Base-by-base conservation (phyloP, 2,888 invertebrate species). In the Hemaris fuciformis region DNA sequence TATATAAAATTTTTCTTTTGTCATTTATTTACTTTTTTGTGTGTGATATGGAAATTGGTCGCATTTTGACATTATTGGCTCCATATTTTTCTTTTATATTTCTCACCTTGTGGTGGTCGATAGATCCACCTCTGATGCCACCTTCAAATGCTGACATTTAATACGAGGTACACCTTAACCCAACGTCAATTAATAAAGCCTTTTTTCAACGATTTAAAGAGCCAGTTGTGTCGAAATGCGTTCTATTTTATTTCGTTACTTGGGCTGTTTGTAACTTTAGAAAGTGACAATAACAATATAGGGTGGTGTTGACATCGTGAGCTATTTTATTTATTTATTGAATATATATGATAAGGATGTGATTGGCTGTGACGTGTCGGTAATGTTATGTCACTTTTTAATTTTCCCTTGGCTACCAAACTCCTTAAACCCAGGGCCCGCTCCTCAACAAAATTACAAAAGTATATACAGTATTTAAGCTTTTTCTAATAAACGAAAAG, bases 401-500 rank as follows among this genome's bases (percentile, higher is more conserved):
- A 60, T 57, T 65, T n/a, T 23, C 43, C 34, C 20, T 46, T 34
- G 34, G 31, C 25, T 5, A 65, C 57, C 45, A 53, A 13, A n/a
- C 38, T 46, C 18, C 27, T 18, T 31, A 59, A 70, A 64, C 61
- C 59, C 66, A 73, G 60, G 76, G 74, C 73, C 77, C 77, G 77
- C 80, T 80, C 80, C 75, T 67, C 63, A 66, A 65, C 63, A 59
- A 45, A 66, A 67, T 66, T 67, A 46, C 46, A 48, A 56, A 45
- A 48, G 64, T n/a, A 64, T 42, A 59, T 31, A 25, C 59, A 62
- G 62, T 62, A 62, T 75, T 75, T 70, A 67, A 71, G 70, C 70
- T 72, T 75, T n/a, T 69, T 75, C 58, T 74, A 69, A 72, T 73
- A 72, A 70, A 72, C 70, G 69, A 79, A 76, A 72, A 75, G 76